Percentiles rank a stretch among this genome's conserved stretches.
These are phyloP conservation scores for Thunnus albacares DNA, from an alignment of 2,797 vertebrate genomes.

Conservation along the genomic window DNA sequence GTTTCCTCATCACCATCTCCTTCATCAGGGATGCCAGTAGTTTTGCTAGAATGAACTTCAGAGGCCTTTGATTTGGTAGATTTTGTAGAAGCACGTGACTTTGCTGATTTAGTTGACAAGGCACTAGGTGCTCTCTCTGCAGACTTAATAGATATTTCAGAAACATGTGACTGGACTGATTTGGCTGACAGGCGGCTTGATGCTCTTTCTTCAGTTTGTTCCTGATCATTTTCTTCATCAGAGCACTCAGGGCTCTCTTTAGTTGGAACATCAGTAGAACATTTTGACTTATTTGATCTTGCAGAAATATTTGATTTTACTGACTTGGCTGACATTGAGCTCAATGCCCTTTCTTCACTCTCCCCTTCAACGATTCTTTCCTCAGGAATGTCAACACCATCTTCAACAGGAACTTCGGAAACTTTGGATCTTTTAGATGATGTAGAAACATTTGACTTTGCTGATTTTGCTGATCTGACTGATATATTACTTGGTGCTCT, in stretches of 20 bases:
- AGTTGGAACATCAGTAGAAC: conserved; percentile 37
- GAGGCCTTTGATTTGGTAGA: conserved; percentile 50
- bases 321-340: conserved; percentile 56
- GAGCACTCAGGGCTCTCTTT: conserved; percentile 29
- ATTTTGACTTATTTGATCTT: conserved; percentile 58
- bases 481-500: conserved; percentile 55
- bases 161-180: conserved; percentile 56
- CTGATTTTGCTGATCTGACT: conserved; percentile 62
- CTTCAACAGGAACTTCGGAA: conserved; percentile 26
- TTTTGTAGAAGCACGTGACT: conserved; percentile 39
- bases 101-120: conserved; percentile 65
- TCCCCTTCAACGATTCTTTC: conserved; percentile 25
- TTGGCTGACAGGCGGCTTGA: conserved; percentile 53
- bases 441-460: conserved; percentile 56
- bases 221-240: conserved; percentile 22
- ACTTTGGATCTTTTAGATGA: conserved; percentile 49
- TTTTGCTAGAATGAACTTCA: conserved; percentile 14
- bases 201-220: conserved; percentile 63
- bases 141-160: conserved; percentile 45
- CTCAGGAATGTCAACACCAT: background rate
- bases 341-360: conserved; percentile 40
- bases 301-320: conserved; percentile 60
- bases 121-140: conserved; percentile 38
- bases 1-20: conserved; percentile 23
- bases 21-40: background rate